Base-by-base conservation (phyloP, 2,888 invertebrate species). In the Drosophila rellima region DNA sequence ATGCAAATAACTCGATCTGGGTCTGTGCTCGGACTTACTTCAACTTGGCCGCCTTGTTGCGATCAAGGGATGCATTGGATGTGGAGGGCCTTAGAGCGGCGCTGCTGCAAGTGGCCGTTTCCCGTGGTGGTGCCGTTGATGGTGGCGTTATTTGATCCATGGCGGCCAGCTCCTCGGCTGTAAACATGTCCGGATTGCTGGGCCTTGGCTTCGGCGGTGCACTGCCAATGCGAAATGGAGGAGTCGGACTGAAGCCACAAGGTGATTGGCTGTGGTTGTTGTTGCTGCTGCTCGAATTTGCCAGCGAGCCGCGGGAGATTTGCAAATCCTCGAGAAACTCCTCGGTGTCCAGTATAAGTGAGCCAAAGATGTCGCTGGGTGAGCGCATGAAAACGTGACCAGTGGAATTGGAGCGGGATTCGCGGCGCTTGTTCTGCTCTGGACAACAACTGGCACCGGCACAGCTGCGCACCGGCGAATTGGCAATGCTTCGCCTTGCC, bases 401-500 rank as follows among this genome's bases (percentile, higher is more conserved):
- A 82, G 95, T 94, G 0, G 96, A 96, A 89, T 96, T 96, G 1
- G 96, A 96, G 77, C 96, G 94, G 0, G 95, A 94, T 80, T 95
- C 96, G 94, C 93, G 70, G 79, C 91, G 87, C n/a, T 74, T 88
- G 57, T 93, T 93, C 73, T 89, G 90, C 15, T 81, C 79, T 7
- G 57, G 11, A 18, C 33, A 64, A 5, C 60, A 57, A 1, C 62
- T 42, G 29, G 50, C 23, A 17, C 47, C 55, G 6, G 55, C 50
- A 20, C 87, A 88, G 35, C 91, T 92, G 80, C 94, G 94, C 3
- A 94, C 95, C 0, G 96, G 96, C 0, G 96, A 96, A 90, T 95
- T 96, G 0, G 95, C 96, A 66, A 96, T 95, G 85, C 96, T 96
- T 59, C 96, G 93, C n/a, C 95, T 93, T 0, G 96, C 96, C 0